Evolutionary conservation across 2,113 vertebrate genomes (phyloP), one percentile per base, ranked within the genome.

Genomic region (Heptranchias perlo): DNA sequence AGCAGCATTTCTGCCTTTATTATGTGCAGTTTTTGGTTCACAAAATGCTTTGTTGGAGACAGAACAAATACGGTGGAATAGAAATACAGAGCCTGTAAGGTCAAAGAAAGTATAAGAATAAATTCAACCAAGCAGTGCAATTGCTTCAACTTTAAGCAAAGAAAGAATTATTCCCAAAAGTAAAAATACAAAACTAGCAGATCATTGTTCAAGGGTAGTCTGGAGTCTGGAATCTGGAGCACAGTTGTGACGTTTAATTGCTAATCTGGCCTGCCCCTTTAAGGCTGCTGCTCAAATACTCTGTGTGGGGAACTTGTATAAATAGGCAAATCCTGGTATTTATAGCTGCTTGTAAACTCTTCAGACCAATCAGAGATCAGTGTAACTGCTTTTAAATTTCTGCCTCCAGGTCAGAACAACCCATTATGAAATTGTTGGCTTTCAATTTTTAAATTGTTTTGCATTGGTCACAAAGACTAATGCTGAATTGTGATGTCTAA

Each of bases 41-140:
- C 4, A 67, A 28, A 69, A 49, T 67, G 39, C 39, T 47, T 94
- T 47, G 23, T 31, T 94, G 35, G 62, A 65, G 18, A 31, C 58
- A 94, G 92, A 39, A 58, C 28, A 93, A 92, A 13, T 31, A 92
- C 16, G 23, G 23, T 67, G 1, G 21, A 67, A 65, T 44, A 44
- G 13, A 7, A 67, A 65, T 44, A 44, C 3, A 7, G 23, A 94
- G 6, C 6, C n/a, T 25, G 10, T 18, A 69, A 14, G 39, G 39
- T 67, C n/a, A 94, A 64, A 94, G n/a, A 61, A 94, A 64, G n/a
- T 64, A n/a, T 65, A 62, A 18, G 44, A 94, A 65, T 67, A 94
- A 28, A 67, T 28, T 69, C 0, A 67, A 28, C 23, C 64, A 65
- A 67, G 39, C 39, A 65, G 62, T 67, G 1, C 49, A 89, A 31